These are phyloP conservation scores for Acestrorhynchus altus DNA, from an alignment of 2,797 vertebrate species.

Conservation along the genomic window DNA sequence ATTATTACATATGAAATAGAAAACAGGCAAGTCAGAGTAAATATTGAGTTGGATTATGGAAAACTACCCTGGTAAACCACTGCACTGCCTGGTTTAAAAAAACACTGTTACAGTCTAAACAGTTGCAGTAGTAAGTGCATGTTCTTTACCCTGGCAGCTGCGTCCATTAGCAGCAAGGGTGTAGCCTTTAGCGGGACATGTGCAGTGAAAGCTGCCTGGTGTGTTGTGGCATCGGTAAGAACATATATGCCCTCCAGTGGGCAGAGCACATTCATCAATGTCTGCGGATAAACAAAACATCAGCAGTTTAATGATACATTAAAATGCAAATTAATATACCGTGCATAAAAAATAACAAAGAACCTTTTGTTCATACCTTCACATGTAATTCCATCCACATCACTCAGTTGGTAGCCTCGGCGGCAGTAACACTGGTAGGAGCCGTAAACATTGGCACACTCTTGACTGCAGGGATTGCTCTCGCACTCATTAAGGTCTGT, in stretches of 20 bases:
- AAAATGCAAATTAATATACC: neutral
- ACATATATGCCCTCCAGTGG: constrained; percentile 95
- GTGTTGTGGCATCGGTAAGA: constrained; percentile 93
- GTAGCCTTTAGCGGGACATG: constrained; percentile 88
- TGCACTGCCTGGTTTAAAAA: no score
- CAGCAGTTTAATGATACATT: neutral
- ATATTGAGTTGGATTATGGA: no score
- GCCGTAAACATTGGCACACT: constrained; percentile 95
- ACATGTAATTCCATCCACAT: constrained; percentile 90
- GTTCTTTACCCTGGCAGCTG: constrained; percentile 89
- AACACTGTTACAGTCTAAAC: no score
- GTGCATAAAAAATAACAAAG: neutral
- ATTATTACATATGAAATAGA: no score
- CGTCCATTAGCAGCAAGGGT: constrained; percentile 89
- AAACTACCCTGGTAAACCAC: no score
- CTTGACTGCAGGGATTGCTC: constrained; percentile 91
- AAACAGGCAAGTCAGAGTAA: no score
- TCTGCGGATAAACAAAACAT: constrained; percentile 72
- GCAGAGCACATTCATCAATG: constrained; percentile 96
- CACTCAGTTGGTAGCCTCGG: constrained; percentile 95
- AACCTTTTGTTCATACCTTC: constrained; percentile 82
- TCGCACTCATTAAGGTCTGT: constrained; percentile 93
- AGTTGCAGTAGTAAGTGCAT: neutral
- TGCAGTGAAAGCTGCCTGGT: constrained; percentile 93
- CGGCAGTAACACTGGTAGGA: constrained; percentile 99